Conservation (phyloP, 2,888 invertebrate genomes). For the Coenonympha glycerion region DNA sequence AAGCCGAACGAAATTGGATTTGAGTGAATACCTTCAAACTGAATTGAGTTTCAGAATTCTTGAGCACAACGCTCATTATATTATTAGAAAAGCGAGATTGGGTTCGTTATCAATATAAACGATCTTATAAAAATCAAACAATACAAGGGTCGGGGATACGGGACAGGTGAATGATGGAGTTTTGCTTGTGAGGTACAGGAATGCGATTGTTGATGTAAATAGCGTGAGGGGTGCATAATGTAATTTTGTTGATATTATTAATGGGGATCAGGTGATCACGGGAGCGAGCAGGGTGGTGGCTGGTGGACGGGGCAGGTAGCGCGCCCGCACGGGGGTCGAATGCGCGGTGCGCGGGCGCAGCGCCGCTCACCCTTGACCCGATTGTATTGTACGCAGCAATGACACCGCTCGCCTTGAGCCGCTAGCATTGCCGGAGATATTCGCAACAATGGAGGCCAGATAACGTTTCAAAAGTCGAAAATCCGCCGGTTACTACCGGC, state of each 20-base stretch:
- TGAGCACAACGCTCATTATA: slow-evolving; percentile 17
- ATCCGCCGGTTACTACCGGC: slow-evolving; percentile 65
- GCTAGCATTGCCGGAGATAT: slow-evolving; percentile 76
- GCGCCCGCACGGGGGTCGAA: slow-evolving; percentile 46
- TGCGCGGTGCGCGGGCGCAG: slow-evolving; percentile 38
- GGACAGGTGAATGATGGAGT: slow-evolving; percentile 62
- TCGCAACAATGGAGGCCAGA: slow-evolving; percentile 76
- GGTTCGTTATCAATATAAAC: slow-evolving; percentile 33
- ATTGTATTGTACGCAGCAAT: slow-evolving; percentile 74
- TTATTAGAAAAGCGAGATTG: slow-evolving; percentile 20
- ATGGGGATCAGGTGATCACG: slow-evolving; percentile 57
- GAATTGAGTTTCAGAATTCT: slow-evolving; percentile 17
- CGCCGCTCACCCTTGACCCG: slow-evolving; percentile 67
- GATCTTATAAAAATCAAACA: slow-evolving; percentile 46
- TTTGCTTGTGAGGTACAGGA: slow-evolving; percentile 47
- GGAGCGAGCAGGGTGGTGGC: slow-evolving; percentile 45
- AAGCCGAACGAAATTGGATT: slow-evolving; percentile 32
- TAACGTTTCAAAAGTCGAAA: slow-evolving; percentile 75
- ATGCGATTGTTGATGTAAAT: slow-evolving; percentile 41
- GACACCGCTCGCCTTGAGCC: slow-evolving; percentile 75
- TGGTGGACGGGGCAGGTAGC: slow-evolving; percentile 43
- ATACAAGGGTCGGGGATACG: slow-evolving; percentile 48
- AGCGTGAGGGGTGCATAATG: slow-evolving; percentile 55
- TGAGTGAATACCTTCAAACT: slow-evolving; percentile 22
- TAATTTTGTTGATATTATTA: slow-evolving; percentile 38